A percentile compares a stretch with the other conserved stretches of the same genome.
These are phyloP conservation scores for Phaethornis superciliosus DNA, from an alignment of 2,113 vertebrate genomes.

Conservation along the genomic window DNA sequence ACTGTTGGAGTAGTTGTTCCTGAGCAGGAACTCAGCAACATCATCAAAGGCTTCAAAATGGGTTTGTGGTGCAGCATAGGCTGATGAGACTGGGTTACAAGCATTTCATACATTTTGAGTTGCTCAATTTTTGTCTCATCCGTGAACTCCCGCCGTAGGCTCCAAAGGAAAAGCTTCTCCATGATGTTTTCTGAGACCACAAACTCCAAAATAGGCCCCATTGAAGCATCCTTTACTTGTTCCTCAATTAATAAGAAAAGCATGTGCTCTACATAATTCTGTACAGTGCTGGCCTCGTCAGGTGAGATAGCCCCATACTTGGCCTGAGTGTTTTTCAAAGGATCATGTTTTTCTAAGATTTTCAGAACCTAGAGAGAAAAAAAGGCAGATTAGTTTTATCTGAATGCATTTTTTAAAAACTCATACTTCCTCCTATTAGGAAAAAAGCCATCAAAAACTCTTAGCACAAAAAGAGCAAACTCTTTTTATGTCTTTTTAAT, in stretches of 20 bases:
- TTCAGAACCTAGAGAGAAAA: slow-evolving; percentile 87
- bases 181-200: slow-evolving; percentile 98
- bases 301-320: slow-evolving; percentile 83
- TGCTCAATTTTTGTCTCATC: slow-evolving; percentile 97
- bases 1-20: slow-evolving; percentile 81
- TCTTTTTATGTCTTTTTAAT: neutral
- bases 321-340: slow-evolving; percentile 83
- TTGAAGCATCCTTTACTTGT: slow-evolving; percentile 85
- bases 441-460: neutral
- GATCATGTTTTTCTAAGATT: slow-evolving; percentile 95
- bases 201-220: slow-evolving; percentile 98
- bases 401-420: neutral
- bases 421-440: neutral
- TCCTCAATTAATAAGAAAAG: slow-evolving; percentile 94
- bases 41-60: slow-evolving; percentile 93
- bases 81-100: slow-evolving; percentile 91
- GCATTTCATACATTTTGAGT: slow-evolving; percentile 96
- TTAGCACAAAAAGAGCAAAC: neutral
- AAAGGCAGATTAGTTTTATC: neutral
- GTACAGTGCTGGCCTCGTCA: slow-evolving; percentile 94
- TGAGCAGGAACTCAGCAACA: slow-evolving; percentile 94
- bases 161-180: slow-evolving; percentile 98
- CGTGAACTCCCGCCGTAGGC: slow-evolving; percentile 90
- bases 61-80: slow-evolving; percentile 96
- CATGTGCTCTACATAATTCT: slow-evolving; percentile 99